Evolutionary conservation across 2,113 vertebrate species (phyloP).

Genomic region (Cottus gobio): DNA sequence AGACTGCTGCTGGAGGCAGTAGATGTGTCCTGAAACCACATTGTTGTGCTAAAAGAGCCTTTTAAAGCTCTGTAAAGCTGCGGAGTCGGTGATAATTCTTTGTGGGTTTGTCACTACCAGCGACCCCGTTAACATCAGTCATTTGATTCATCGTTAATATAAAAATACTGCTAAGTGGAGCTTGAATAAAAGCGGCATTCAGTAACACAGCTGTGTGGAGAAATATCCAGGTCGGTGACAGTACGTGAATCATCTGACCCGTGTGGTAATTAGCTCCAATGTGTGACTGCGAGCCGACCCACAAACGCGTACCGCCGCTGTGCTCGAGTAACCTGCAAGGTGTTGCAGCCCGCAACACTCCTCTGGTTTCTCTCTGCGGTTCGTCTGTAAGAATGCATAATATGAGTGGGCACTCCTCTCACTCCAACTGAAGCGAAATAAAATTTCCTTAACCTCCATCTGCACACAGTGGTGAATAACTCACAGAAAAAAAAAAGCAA

Average conservation of each 20-base stretch:
- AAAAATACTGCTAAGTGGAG: neutral
- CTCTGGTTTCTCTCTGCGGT: neutral
- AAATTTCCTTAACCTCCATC: slow-evolving; percentile 54
- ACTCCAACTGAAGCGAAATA: slow-evolving; percentile 43
- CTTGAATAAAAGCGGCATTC: slow-evolving; percentile 7
- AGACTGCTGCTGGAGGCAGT: neutral
- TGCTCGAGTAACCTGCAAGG: slow-evolving; percentile 19
- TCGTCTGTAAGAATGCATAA: slow-evolving; percentile 38
- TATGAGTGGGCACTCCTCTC: slow-evolving; percentile 45
- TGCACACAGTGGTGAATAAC: slow-evolving; percentile 48
- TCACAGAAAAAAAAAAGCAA: neutral
- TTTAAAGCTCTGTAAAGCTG: slow-evolving; percentile 1
- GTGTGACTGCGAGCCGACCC: neutral
- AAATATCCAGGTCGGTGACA: slow-evolving; percentile 5
- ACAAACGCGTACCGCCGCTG: neutral
- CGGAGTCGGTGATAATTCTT: neutral
- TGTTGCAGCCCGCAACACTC: slow-evolving; percentile 5
- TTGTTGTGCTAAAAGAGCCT: neutral
- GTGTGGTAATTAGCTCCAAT: neutral
- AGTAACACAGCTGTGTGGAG: neutral
- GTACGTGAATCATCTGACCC: slow-evolving; percentile 27
- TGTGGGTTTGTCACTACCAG: neutral
- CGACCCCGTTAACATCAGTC: slow-evolving; percentile 11
- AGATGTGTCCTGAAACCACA: neutral
- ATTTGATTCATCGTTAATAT: slow-evolving; percentile 11